Evolutionary conservation across 2,113 vertebrate genomes (phyloP).

Genomic region (Hemiprocne comata): DNA sequence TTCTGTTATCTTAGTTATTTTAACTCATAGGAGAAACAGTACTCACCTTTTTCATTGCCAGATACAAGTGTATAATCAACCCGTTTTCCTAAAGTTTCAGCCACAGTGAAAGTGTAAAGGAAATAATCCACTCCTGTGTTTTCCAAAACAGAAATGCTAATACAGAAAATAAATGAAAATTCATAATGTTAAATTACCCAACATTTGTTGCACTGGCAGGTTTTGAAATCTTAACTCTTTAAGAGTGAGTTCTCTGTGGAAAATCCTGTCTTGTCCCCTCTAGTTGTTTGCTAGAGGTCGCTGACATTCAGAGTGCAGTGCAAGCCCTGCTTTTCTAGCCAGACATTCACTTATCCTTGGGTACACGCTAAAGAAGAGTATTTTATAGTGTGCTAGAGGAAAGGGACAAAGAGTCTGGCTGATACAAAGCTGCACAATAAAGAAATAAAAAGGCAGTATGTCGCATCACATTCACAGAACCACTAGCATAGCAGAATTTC

Average conservation of each 20-base stretch:
- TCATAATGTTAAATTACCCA: not conserved
- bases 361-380: not conserved
- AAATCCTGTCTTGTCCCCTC: not conserved
- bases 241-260: not conserved
- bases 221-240: not conserved
- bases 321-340: not conserved
- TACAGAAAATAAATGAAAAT: not conserved
- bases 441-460: not conserved
- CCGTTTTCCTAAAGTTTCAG: not conserved
- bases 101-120: constrained; percentile 25
- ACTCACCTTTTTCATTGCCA: constrained; percentile 69
- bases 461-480: not conserved
- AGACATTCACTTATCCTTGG: not conserved
- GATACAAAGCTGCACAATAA: not conserved
- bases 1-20: not conserved
- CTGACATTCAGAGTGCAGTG: not conserved
- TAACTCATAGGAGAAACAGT: not conserved
- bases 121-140: constrained; percentile 42
- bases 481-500: not conserved
- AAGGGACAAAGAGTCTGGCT: not conserved
- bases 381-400: not conserved
- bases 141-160: constrained; percentile 19
- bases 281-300: not conserved
- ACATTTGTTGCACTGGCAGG: not conserved
- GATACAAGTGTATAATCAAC: constrained; percentile 45